Evolutionary conservation across 2,888 invertebrate genomes (phyloP), one percentile per base, ranked within the genome.

Genomic region (Heterodera filipjevi): DNA sequence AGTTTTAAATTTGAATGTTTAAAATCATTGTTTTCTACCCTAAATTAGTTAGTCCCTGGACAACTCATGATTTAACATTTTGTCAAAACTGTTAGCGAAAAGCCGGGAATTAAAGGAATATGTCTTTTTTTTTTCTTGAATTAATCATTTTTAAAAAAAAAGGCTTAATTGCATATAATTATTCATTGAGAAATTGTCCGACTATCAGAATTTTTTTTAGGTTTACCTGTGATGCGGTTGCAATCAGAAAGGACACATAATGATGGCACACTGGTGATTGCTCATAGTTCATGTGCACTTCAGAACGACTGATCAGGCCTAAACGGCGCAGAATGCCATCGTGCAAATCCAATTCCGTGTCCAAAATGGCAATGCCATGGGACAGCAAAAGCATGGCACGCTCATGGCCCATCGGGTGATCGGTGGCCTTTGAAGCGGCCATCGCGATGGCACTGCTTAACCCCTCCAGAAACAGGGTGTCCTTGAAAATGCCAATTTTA

Each of bases 351-450:
- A 59, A 27, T 27, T 59, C 59, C 0, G 59, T 59, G 59, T 59
- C 59, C 59, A 59, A 27, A 59, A 59, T 59, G 59, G 59, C 59
- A 59, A 59, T 59, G 59, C 59, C 59, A 10, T 59, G 59, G 59
- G 59, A 59, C 59, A 59, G 27, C 59, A 59, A 59, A 3, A 59
- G n/a, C 59, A 59, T 27, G 59, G 59, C 59, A 27, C 59, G 59
- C 22, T 59, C n/a, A 10, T 59, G 59, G 1, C 59, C 59, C 6
- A 10, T n/a, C 8, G 59, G 59, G 8, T 59, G n/a, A 10, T 59
- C 59, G 8, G 59, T 59, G 27, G 59, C 59, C 27, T 59, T 59
- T 10, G 59, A 59, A 3, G 59, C 59, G 59, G 59, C 59, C 59
- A 59, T 8, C n/a, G 59, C 59, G 6, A 59, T n/a, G 3, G 59